Percentiles rank a stretch among this genome's conserved stretches.
Conservation (phyloP, 2,113 vertebrate genomes). For the Strigops habroptila region DNA sequence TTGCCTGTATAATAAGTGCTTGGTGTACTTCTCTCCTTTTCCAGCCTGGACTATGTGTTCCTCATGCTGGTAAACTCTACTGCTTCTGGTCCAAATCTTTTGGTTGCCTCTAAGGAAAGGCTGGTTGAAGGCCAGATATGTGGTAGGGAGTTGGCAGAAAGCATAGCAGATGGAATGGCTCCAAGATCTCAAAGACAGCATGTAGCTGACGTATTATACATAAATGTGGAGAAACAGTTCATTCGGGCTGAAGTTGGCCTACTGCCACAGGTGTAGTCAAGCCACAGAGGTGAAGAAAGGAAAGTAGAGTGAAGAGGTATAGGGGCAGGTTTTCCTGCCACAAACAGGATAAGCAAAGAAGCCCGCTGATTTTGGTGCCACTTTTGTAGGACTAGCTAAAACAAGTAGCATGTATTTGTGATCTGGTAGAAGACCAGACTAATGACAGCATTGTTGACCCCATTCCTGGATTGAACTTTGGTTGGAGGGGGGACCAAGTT, state of each 20-base stretch:
- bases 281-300: background rate
- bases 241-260: background rate
- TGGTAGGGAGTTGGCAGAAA: background rate
- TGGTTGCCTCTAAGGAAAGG: background rate
- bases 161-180: background rate
- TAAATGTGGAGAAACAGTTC: background rate
- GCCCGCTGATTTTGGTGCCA: background rate
- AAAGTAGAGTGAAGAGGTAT: background rate
- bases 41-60: background rate
- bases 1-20: background rate
- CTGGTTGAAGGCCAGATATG: background rate
- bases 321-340: background rate
- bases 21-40: background rate
- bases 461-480: background rate
- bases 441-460: background rate
- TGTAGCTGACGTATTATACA: background rate
- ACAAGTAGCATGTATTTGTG: background rate
- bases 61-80: background rate
- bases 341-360: background rate
- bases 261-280: background rate
- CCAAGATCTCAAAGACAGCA: background rate
- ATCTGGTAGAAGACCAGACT: background rate
- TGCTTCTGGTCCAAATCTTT: background rate
- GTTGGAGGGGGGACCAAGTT: background rate
- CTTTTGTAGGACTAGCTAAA: background rate